Percentiles rank a stretch among this genome's conserved stretches.
These are phyloP conservation scores for Pteropus rufus DNA, from an alignment of 2,797 vertebrate genomes.

Conservation along the genomic window DNA sequence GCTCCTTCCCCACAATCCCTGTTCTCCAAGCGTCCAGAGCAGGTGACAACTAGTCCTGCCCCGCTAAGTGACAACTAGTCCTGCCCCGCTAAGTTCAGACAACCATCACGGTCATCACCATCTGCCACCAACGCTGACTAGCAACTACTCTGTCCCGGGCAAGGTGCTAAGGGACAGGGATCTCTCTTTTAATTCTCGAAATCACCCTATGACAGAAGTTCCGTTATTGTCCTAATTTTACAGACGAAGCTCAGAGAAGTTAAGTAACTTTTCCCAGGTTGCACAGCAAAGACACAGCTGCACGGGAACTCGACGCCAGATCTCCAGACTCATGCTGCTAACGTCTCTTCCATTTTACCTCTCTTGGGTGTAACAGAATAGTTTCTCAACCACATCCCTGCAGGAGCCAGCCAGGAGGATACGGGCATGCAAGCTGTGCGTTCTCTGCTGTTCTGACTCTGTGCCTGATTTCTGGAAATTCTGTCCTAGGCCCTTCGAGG, in stretches of 20 bases:
- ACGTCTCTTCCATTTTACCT: not conserved
- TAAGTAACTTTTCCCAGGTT: not conserved
- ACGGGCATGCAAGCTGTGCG: rapidly evolving
- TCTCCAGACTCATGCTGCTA: not conserved
- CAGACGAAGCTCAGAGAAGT: not conserved
- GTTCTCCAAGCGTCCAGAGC: too few relatives aligned
- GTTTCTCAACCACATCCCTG: not conserved
- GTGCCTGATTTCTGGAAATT: not conserved
- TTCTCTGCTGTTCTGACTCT: not conserved
- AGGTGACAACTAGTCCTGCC: too few relatives aligned
- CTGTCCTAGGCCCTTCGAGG: not conserved
- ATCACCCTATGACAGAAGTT: not conserved
- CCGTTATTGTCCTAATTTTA: not conserved
- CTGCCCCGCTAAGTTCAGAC: too few relatives aligned
- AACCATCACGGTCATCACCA: too few relatives aligned
- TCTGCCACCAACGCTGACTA: not conserved
- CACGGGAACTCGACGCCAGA: not conserved
- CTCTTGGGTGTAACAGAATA: not conserved
- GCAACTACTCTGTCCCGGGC: not conserved
- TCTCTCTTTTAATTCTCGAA: not conserved
- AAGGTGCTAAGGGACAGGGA: not conserved
- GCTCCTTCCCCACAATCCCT: rapidly evolving
- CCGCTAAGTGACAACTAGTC: too few relatives aligned
- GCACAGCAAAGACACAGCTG: not conserved
- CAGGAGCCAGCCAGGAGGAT: not conserved